Evolutionary conservation across 2,797 vertebrate species (phyloP), one percentile per base, ranked within the genome.

Genomic region (Acipenser ruthenus): DNA sequence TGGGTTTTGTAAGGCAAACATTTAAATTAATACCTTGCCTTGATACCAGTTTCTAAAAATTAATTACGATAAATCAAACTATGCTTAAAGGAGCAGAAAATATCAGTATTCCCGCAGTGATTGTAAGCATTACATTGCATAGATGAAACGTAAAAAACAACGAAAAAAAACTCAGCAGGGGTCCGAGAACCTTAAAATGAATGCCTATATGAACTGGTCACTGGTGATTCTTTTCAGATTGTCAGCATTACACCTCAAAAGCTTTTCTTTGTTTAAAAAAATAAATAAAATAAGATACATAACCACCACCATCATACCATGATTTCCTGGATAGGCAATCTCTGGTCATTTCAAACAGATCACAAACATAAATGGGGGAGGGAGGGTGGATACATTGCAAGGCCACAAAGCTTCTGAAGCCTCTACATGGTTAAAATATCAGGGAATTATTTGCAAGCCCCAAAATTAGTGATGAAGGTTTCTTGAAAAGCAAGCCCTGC

Each of bases 61-160:
- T 71, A 60, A 62, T 0, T 53, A 58, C 10, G 66, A 64, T 68
- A 73, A 68, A 65, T 55, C 67, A 74, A 69, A 73, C 9, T 53
- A 47, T n/a, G 64, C 10, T 4, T n/a, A 58, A 58, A 11, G 12
- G 7, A 58, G 12, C 12, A n/a, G 12, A 58, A 58, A 58, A 58
- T 13, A 11, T n/a, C 15, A n/a, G 11, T 70, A 47, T 12, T 48
- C n/a, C 37, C 7, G 23, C 18, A 15, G n/a, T 7, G 11, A 68
- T 48, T 58, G 55, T n/a, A 37, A 37, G 23, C 4, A 12, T 11
- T 68, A 73, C 70, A 64, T 81, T 84, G 77, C 78, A 84, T 81
- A 79, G 71, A 72, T 47, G 72, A 37, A 37, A 37, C 5, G 37
- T 37, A 5, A 37, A 37, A 4, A 37, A 37, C 15, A 18, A 18